phyloP scores from a whole-genome alignment of 2,888 invertebrate genomes.

The Mystacides longicornis region DNA sequence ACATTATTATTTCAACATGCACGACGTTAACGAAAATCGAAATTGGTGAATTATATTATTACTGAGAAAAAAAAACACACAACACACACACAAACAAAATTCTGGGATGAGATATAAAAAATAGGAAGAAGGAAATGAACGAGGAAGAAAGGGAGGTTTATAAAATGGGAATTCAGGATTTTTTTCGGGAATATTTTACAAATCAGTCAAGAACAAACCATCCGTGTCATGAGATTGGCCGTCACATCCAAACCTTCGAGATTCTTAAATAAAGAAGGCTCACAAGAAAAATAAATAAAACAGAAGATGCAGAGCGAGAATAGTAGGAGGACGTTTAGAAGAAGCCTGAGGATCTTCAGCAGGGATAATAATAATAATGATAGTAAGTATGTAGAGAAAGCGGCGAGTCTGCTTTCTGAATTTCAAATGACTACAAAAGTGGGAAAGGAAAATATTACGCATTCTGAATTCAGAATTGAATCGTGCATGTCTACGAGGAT shows the following conservation, averaged over 20 bases:
- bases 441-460: conserved; percentile 2
- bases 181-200: not conserved
- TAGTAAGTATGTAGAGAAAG: not conserved
- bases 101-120: too few relatives aligned
- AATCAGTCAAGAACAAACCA: not conserved
- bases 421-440: conserved; percentile 8
- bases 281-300: too few relatives aligned
- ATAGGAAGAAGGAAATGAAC: too few relatives aligned
- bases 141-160: too few relatives aligned
- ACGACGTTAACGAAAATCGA: too few relatives aligned
- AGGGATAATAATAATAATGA: not conserved
- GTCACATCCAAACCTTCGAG: not conserved
- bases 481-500: conserved; percentile 8
- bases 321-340: not conserved
- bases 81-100: not conserved
- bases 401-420: conserved; percentile 2
- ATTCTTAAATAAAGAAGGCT: not conserved
- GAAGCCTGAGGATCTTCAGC: not conserved
- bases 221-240: not conserved
- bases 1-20: too few relatives aligned
- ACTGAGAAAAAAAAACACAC: not conserved
- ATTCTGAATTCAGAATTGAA: conserved; percentile 9
- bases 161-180: too few relatives aligned
- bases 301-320: too few relatives aligned
- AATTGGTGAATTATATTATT: not conserved